A percentile compares a stretch with the other conserved stretches of the same genome.
phyloP scores from a whole-genome alignment of 1,140 invertebrate species.

The Metaphire vulgaris region DNA sequence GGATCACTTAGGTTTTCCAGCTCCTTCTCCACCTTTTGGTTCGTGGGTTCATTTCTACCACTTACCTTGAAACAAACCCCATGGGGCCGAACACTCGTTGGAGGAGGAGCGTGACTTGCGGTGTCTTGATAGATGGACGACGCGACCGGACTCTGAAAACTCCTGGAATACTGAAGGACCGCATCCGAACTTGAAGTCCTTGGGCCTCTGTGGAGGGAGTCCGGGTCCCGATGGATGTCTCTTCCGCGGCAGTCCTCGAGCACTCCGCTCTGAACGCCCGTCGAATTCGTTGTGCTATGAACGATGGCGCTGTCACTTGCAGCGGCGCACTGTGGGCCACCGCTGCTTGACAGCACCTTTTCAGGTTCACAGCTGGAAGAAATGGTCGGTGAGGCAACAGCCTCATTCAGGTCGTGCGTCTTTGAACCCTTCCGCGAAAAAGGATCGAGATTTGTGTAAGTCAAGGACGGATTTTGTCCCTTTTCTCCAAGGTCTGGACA shows the following conservation, averaged over 20 bases:
- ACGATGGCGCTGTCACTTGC: neutral
- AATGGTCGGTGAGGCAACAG: slow-evolving; percentile 17
- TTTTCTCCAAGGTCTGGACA: neutral
- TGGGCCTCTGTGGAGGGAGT: neutral
- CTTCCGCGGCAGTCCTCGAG: neutral
- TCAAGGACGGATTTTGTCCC: neutral
- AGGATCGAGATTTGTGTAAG: neutral
- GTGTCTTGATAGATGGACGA: too few species aligned
- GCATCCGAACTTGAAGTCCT: neutral
- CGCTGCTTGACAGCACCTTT: neutral
- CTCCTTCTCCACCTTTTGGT: too few species aligned
- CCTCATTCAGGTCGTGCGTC: slow-evolving; percentile 5
- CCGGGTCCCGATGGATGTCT: neutral
- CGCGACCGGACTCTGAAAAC: too few species aligned
- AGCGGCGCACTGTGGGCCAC: neutral
- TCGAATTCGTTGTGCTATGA: slow-evolving; percentile 13
- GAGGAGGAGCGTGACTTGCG: too few species aligned
- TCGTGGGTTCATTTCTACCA: too few species aligned
- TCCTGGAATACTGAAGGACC: neutral
- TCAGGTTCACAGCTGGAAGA: slow-evolving; percentile 14
- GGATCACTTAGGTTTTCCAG: too few species aligned
- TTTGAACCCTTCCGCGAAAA: neutral
- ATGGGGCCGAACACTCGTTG: too few species aligned
- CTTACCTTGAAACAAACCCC: too few species aligned
- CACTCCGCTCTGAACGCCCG: neutral